These are phyloP conservation scores for Pachycephala philippinensis DNA, from an alignment of 2,113 vertebrate genomes.

Conservation along the genomic window DNA sequence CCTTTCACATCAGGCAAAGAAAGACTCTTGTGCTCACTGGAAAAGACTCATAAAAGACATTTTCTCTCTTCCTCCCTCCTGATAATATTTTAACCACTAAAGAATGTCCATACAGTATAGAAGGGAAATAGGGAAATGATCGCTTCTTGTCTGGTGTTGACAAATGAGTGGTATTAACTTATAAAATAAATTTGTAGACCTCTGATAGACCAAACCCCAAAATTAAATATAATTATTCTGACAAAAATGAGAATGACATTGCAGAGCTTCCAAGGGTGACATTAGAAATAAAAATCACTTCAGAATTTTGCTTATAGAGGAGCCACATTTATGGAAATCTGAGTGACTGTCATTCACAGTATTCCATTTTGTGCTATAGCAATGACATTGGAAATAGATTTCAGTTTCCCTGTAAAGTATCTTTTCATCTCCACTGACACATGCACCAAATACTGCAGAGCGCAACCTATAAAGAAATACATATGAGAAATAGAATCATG, in stretches of 20 bases:
- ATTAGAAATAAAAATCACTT: constrained; percentile 40
- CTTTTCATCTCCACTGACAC: constrained; percentile 54
- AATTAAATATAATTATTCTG: constrained; percentile 46
- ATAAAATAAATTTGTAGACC: background rate
- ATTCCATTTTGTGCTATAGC: constrained; percentile 11
- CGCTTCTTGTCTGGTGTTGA: background rate
- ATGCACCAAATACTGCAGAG: constrained; percentile 26
- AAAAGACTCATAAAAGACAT: background rate
- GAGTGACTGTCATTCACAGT: constrained; percentile 28
- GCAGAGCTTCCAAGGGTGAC: constrained; percentile 19
- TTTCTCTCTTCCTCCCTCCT: background rate
- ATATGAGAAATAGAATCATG: background rate
- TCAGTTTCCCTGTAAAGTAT: constrained; percentile 17
- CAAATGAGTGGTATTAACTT: background rate
- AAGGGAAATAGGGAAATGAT: background rate
- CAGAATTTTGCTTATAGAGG: background rate
- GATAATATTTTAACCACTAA: background rate
- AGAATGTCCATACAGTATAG: background rate
- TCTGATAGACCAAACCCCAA: background rate
- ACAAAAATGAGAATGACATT: constrained; percentile 3
- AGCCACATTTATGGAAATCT: constrained; percentile 24
- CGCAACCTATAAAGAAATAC: constrained; percentile 11
- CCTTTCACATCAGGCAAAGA: background rate
- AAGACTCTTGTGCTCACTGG: background rate
- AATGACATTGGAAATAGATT: constrained; percentile 56